Evolutionary conservation across 2,888 invertebrate species (phyloP).

Genomic region (Synanthedon myopaeformis): DNA sequence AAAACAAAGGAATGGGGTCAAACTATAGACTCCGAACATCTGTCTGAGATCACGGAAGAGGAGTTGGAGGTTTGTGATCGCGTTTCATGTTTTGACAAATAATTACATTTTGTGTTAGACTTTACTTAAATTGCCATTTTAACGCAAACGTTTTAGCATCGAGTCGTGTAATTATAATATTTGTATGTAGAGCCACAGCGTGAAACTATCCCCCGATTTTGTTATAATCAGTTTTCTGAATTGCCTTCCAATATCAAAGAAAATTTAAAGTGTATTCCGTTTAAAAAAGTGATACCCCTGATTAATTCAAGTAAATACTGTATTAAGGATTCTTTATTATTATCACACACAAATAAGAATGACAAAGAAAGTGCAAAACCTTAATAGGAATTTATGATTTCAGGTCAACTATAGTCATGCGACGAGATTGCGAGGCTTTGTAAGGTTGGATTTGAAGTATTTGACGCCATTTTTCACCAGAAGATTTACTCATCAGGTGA

Average conservation of each 20-base stretch:
- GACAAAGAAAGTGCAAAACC: too few species aligned
- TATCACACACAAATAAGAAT: too few species aligned
- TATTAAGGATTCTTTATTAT: too few species aligned
- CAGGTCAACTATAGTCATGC: constrained; percentile 81
- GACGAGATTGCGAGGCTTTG: constrained; percentile 84
- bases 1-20: constrained; percentile 99
- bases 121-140: neutral
- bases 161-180: too few species aligned
- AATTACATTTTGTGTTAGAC: neutral
- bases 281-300: too few species aligned
- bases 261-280: too few species aligned
- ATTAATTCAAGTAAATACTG: too few species aligned
- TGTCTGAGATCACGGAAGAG: constrained; percentile 93
- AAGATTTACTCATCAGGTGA: constrained; percentile 92
- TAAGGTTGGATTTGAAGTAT: constrained; percentile 91
- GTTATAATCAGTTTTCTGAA: too few species aligned
- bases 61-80: constrained; percentile 80
- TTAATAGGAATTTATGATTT: constrained; percentile 10
- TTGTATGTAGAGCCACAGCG: too few species aligned
- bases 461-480: constrained; percentile 97
- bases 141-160: neutral
- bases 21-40: constrained; percentile 92
- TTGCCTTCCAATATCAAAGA: too few species aligned
- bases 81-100: neutral
- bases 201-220: too few species aligned